phyloP scores from a whole-genome alignment of 2,797 vertebrate genomes.

The Peromyscus eremicus region DNA sequence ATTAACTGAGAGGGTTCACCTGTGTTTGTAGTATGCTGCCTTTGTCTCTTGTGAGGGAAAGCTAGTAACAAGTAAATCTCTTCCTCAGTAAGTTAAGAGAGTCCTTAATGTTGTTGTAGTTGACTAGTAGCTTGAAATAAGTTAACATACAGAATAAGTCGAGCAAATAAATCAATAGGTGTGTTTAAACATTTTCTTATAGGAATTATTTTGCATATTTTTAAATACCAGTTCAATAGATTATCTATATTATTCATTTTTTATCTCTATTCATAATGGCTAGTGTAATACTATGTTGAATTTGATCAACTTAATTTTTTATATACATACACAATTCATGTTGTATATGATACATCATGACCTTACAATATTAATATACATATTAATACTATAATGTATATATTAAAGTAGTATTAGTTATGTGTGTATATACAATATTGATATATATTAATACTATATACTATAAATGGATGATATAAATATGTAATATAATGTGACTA shows the following conservation, averaged over 20 bases:
- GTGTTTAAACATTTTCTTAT: neutral
- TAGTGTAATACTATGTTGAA: constrained; percentile 51
- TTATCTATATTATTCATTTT: neutral
- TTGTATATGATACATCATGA: neutral
- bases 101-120: neutral
- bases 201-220: constrained; percentile 61
- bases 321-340: neutral
- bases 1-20: constrained; percentile 28
- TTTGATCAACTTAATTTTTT: neutral
- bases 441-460: neutral
- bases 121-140: constrained; percentile 40
- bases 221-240: neutral
- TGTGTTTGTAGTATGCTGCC: neutral
- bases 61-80: neutral
- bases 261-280: neutral
- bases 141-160: constrained; percentile 35
- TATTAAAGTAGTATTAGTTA: no score
- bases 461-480: neutral
- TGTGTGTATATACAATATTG: no score
- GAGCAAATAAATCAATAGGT: constrained; percentile 29
- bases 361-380: neutral
- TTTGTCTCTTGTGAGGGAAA: neutral
- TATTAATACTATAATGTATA: no score
- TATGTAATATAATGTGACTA: neutral
- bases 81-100: neutral